These are phyloP conservation scores for Parambassis ranga DNA, from an alignment of 2,797 vertebrate species.

Conservation along the genomic window DNA sequence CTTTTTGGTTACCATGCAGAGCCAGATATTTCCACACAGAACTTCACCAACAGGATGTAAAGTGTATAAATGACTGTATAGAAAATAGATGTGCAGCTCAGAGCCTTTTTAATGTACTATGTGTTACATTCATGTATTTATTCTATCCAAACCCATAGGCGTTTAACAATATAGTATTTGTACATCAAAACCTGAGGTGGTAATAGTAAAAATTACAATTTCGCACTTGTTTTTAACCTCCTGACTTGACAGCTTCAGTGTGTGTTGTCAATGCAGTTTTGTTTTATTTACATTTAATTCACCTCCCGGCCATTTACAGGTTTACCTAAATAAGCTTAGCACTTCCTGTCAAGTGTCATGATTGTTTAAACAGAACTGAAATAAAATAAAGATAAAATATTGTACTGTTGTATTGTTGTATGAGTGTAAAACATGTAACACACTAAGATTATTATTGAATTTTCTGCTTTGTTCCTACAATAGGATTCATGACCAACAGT, in stretches of 20 bases:
- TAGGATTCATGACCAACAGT: neutral
- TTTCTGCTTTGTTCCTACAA: no score
- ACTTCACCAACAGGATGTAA: neutral
- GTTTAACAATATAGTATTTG: constrained; percentile 36
- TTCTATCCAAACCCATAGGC: constrained; percentile 46
- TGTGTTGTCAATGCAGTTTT: neutral
- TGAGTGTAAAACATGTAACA: neutral
- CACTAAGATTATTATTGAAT: no score
- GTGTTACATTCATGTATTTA: constrained; percentile 56
- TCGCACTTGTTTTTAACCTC: no score
- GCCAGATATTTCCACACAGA: neutral
- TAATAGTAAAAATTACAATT: no score
- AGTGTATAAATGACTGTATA: constrained; percentile 14
- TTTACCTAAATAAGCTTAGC: neutral
- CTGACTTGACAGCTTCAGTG: no score
- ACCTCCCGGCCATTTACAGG: neutral
- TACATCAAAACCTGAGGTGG: constrained; percentile 41
- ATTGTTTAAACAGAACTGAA: constrained; percentile 24
- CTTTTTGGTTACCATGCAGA: no score
- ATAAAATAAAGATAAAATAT: neutral
- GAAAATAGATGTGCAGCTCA: constrained; percentile 7
- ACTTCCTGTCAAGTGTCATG: neutral
- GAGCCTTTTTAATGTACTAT: constrained; percentile 39
- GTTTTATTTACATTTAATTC: neutral
- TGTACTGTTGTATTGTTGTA: constrained; percentile 1